phyloP scores from a whole-genome alignment of 2,113 vertebrate species.

The Chrysemys picta region DNA sequence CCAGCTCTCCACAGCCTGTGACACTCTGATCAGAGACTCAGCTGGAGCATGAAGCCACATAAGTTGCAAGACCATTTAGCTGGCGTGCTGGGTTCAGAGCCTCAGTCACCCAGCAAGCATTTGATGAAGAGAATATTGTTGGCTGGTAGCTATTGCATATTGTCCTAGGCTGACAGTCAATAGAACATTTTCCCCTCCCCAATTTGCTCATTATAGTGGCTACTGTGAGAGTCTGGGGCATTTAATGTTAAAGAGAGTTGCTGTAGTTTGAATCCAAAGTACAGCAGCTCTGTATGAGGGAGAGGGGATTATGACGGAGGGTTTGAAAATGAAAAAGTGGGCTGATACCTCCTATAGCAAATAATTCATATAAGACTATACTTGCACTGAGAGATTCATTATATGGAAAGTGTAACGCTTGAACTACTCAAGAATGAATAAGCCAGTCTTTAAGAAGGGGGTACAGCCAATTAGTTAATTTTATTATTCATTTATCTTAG shows the following conservation, averaged over 20 bases:
- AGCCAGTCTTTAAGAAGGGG: not conserved
- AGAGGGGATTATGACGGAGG: not conserved
- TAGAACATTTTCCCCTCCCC: not conserved
- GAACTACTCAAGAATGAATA: not conserved
- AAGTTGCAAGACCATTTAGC: not conserved
- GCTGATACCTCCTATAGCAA: not conserved
- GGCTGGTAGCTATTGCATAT: not conserved
- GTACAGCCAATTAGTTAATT: not conserved
- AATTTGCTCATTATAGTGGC: not conserved
- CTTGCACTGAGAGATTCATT: not conserved
- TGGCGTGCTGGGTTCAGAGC: not conserved
- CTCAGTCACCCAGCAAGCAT: not conserved
- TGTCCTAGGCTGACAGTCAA: not conserved
- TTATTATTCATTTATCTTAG: not conserved
- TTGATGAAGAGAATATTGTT: not conserved
- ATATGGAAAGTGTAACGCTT: not conserved
- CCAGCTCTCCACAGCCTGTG: fast-evolving
- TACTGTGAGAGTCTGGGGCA: not conserved
- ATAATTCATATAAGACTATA: not conserved
- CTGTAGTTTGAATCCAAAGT: not conserved
- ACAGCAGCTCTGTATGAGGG: not conserved
- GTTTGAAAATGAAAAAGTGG: not conserved
- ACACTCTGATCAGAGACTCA: not conserved
- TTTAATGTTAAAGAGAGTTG: not conserved
- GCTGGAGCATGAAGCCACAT: not conserved